phyloP scores from a whole-genome alignment of 2,888 invertebrate species.

The Brachyptera risi region DNA sequence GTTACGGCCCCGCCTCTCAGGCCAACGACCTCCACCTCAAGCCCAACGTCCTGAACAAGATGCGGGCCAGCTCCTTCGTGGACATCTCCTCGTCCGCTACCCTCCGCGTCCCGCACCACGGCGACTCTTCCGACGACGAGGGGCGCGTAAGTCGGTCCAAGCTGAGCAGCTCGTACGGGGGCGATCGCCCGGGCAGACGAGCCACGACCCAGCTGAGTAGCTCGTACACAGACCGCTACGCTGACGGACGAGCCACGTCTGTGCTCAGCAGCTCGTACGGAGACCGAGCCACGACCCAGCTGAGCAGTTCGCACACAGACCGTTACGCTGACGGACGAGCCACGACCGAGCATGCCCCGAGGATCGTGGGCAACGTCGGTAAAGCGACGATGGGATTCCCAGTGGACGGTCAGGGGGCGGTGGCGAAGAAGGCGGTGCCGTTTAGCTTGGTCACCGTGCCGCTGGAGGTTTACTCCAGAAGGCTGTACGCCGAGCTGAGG shows the following conservation, averaged over 20 bases:
- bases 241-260: not conserved
- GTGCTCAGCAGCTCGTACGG: not conserved
- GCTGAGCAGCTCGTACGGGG: no score
- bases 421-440: not conserved
- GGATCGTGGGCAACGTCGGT: no score
- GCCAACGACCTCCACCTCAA: constrained; percentile 54
- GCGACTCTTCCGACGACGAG: no score
- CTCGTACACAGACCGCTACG: no score
- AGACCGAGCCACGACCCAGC: no score
- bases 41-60: constrained; percentile 75
- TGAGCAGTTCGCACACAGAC: no score
- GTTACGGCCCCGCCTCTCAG: constrained; percentile 67
- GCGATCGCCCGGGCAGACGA: not conserved
- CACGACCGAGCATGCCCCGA: no score
- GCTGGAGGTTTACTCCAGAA: not conserved
- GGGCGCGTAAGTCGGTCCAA: not conserved
- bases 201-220: no score
- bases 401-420: not conserved
- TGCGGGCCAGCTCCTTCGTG: constrained; percentile 37
- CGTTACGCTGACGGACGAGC: no score
- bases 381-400: no score
- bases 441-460: not conserved
- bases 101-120: no score
- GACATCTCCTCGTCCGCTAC: not conserved
- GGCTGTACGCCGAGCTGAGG: constrained; percentile 1